Percentiles rank a stretch among this genome's conserved stretches.
Conservation (phyloP, 2,797 vertebrate species). For the Pipistrellus kuhlii region DNA sequence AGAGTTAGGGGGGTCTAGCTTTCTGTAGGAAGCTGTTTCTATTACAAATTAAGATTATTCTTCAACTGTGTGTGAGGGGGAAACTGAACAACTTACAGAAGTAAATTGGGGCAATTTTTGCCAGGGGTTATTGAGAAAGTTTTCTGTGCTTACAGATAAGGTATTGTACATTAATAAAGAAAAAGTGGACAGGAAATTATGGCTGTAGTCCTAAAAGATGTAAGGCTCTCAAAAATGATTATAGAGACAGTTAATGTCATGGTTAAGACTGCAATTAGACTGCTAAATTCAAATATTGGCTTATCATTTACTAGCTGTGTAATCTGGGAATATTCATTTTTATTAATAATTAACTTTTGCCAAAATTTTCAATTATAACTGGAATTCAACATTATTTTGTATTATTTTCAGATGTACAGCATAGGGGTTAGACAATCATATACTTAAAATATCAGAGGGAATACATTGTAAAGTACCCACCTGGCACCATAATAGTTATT, state of each 20-base stretch:
- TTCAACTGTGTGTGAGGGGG: neutral
- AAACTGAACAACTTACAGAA: neutral
- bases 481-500: neutral
- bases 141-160: neutral
- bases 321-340: neutral
- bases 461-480: neutral
- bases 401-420: neutral
- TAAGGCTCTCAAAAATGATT: neutral
- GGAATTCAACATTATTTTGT: neutral
- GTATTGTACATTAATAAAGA: neutral
- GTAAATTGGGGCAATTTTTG: neutral
- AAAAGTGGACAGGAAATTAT: neutral
- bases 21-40: neutral
- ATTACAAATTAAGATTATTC: constrained; percentile 7
- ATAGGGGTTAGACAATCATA: neutral
- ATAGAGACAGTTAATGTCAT: neutral
- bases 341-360: neutral
- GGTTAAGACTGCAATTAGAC: neutral
- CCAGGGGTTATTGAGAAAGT: neutral
- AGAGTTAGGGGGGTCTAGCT: neutral
- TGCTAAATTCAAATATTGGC: neutral
- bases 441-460: neutral
- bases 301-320: neutral
- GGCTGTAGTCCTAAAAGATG: neutral
- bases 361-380: neutral